Evolutionary conservation across 2,113 vertebrate genomes (phyloP).

Genomic region (Bubalus kerabau): DNA sequence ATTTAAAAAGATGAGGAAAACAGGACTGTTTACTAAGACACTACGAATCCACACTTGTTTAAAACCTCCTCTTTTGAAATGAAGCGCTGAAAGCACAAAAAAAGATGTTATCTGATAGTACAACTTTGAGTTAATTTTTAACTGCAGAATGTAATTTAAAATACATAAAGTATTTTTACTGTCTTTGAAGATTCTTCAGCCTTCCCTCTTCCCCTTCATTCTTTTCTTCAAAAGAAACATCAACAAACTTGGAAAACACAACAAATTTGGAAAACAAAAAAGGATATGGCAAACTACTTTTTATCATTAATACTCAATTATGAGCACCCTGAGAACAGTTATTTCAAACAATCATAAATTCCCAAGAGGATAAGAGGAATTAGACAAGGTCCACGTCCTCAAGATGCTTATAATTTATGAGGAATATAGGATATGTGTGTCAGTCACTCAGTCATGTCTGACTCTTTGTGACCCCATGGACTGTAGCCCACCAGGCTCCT

Average conservation of each 20-base stretch:
- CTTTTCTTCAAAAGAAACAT: background rate
- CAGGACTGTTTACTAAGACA: background rate
- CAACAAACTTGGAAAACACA: constrained; percentile 33
- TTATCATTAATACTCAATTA: constrained; percentile 3
- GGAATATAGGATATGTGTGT: background rate
- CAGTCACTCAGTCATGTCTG: background rate
- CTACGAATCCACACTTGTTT: background rate
- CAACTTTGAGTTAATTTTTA: background rate
- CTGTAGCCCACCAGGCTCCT: background rate
- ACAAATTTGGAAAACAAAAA: constrained; percentile 37
- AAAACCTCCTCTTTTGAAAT: background rate
- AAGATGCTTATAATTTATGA: constrained; percentile 16
- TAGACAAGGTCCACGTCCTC: background rate
- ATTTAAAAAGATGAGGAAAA: background rate
- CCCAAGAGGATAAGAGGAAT: background rate
- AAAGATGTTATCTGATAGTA: background rate
- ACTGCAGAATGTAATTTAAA: background rate
- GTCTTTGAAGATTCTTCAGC: background rate
- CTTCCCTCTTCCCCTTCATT: background rate
- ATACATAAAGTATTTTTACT: background rate
- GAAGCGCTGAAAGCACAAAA: background rate
- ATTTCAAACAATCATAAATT: constrained; percentile 37
- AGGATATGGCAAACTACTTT: constrained; percentile 7
- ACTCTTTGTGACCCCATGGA: background rate
- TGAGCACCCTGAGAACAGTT: background rate